A percentile compares a stretch with the other conserved stretches of the same genome.
These are phyloP conservation scores for Cetoscarus ocellatus DNA, from an alignment of 2,797 vertebrate genomes.

Conservation along the genomic window DNA sequence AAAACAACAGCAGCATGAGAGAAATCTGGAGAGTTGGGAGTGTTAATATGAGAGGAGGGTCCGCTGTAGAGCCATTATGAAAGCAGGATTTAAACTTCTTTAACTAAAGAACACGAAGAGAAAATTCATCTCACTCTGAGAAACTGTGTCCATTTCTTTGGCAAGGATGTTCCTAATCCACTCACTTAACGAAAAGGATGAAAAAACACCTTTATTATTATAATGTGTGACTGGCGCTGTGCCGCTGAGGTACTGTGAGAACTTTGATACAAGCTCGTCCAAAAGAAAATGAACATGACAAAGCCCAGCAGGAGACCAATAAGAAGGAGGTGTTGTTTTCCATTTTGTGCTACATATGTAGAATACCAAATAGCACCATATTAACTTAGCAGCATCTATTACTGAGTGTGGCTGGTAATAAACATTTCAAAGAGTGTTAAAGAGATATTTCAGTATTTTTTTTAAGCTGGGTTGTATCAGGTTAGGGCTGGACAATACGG, in stretches of 20 bases:
- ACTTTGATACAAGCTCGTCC: conserved; percentile 27
- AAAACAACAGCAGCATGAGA: conserved; percentile 51
- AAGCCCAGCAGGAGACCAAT: conserved; percentile 5
- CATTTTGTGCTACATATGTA: neutral
- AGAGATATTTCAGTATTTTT: neutral
- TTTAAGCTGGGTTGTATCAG: no score
- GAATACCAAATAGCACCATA: conserved; percentile 1
- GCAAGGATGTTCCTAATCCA: conserved; percentile 55
- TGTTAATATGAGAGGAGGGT: neutral
- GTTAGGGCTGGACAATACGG: no score
- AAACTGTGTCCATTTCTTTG: conserved; percentile 68
- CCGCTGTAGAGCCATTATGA: no score
- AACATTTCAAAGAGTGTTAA: neutral
- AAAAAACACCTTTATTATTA: conserved; percentile 30
- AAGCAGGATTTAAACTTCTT: no score
- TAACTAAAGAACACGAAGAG: conserved; percentile 65
- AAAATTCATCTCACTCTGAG: conserved; percentile 74
- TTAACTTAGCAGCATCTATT: neutral
- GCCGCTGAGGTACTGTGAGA: conserved; percentile 30
- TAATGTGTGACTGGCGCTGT: conserved; percentile 33
- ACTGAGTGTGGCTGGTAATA: neutral
- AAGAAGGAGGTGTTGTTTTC: conserved; percentile 11
- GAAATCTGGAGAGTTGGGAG: conserved; percentile 43
- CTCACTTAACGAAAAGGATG: conserved; percentile 65
- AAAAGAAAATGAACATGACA: neutral